Evolutionary conservation across 2,888 invertebrate species (phyloP), one percentile per base, ranked within the genome.

Genomic region (Perdita meconis): DNA sequence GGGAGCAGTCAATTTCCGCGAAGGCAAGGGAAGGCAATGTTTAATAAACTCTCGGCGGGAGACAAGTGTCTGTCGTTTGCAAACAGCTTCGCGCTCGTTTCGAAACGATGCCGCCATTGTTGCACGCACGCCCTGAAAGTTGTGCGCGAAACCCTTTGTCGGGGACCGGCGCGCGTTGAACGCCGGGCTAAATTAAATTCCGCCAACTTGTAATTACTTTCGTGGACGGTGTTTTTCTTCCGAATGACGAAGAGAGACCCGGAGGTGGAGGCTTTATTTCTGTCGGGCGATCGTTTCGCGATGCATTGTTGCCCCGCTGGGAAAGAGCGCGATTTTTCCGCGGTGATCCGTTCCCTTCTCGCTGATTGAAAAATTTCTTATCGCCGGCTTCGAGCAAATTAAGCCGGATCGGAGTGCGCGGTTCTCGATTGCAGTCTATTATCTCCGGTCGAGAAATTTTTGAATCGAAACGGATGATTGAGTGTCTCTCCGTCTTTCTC

Each of bases 151-250:
- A 59, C 59, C n/a, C 59, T 71, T 72, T 40, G 64, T 34, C n/a
- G n/a, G 51, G 55, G 51, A 19, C 22, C 10, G 26, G 57, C n/a
- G 40, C 36, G n/a, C 42, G 42, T 47, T 38, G 53, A 57, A 64
- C 53, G 57, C 44, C 64, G 55, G n/a, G 60, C 72, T 75, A 72
- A 75, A 75, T 75, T 75, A 75, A 75, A 75, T 75, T 75, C 74
- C 72, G 57, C 59, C 44, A 75, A 75, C 64, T 75, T 75, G 74
- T 75, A 75, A 75, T 75, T 75, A 64, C 74, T 75, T 75, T 40
- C 55, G 38, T 34, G 24, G 65, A 10, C 63, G 72, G 40, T 72
- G 65, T 75, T 75, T 75, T 75, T 75, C 74, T 75, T 75, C 19
- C 44, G 53, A n/a, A 47, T 59, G 38, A 47, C 13, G 30, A 36